Percentiles rank a stretch among this genome's conserved stretches.
These are phyloP conservation scores for Halcyon smyrnensis DNA, from an alignment of 2,797 vertebrate species.

Conservation along the genomic window DNA sequence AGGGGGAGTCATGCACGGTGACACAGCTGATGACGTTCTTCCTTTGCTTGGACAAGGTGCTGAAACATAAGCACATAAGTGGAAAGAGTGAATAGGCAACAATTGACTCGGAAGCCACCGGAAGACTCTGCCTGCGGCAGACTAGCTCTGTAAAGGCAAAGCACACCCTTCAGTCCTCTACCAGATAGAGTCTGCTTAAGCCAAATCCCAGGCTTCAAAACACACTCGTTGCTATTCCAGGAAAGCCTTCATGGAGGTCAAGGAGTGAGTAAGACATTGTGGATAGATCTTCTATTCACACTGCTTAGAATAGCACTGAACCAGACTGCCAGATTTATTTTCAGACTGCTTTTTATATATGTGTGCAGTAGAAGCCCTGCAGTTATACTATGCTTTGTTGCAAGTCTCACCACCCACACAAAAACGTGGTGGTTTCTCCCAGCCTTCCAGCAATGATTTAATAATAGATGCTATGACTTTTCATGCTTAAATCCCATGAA, in stretches of 20 bases:
- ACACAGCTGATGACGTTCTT: constrained; percentile 99
- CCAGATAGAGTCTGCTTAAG: background rate
- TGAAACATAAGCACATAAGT: constrained; percentile 67
- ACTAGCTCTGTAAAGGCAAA: fast-evolving
- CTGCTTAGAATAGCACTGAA: constrained; percentile 57
- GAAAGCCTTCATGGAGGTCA: constrained; percentile 60
- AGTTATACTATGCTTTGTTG: constrained; percentile 64
- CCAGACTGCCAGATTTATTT: constrained; percentile 67
- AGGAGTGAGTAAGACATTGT: constrained; percentile 46
- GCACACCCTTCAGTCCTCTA: background rate
- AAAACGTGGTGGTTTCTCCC: constrained; percentile 17
- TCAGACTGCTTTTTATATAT: constrained; percentile 55
- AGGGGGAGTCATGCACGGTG: constrained; percentile 97
- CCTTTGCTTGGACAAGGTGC: constrained; percentile 94
- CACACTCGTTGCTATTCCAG: constrained; percentile 47
- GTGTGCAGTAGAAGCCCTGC: constrained; percentile 46
- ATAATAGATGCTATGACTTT: constrained; percentile 54
- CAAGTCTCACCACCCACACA: constrained; percentile 58
- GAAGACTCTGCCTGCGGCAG: fast-evolving
- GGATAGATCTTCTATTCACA: constrained; percentile 26
- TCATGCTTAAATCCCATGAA: constrained; percentile 24
- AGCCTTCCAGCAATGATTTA: constrained; percentile 57
- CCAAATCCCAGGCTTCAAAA: constrained; percentile 14
- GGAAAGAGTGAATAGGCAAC: background rate
- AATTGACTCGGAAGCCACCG: fast-evolving